A percentile compares a stretch with the other conserved stretches of the same genome.
phyloP scores from a whole-genome alignment of 2,797 vertebrate genomes.

The Octomys mimax region DNA sequence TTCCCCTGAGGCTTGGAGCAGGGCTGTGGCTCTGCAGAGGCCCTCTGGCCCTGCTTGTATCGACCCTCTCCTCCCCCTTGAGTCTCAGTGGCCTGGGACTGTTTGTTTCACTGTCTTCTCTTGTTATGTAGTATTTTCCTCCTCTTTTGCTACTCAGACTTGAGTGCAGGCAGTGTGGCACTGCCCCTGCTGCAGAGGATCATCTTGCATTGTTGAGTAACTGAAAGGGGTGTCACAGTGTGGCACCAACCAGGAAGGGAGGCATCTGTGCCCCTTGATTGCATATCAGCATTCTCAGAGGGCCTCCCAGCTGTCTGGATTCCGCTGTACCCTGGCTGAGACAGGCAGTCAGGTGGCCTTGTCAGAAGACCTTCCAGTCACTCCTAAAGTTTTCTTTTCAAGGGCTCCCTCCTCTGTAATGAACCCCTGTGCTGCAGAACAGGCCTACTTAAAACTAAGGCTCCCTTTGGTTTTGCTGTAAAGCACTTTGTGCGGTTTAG shows the following conservation, averaged over 20 bases:
- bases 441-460: background rate
- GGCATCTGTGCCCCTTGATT: background rate
- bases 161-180: background rate
- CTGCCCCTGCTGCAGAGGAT: background rate
- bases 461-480: background rate
- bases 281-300: background rate
- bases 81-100: background rate
- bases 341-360: background rate
- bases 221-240: background rate
- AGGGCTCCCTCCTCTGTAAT: background rate
- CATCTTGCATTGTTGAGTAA: background rate
- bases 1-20: background rate
- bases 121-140: background rate
- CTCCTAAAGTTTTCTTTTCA: background rate
- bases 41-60: background rate
- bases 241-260: background rate
- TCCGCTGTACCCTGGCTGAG: background rate
- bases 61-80: background rate
- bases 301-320: background rate
- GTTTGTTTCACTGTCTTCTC: background rate
- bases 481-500: background rate
- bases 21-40: background rate
- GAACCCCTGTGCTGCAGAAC: background rate
- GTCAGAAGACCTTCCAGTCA: background rate
- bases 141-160: background rate